These are phyloP conservation scores for Maniola jurtina DNA, from an alignment of 1,140 invertebrate species.

Conservation along the genomic window DNA sequence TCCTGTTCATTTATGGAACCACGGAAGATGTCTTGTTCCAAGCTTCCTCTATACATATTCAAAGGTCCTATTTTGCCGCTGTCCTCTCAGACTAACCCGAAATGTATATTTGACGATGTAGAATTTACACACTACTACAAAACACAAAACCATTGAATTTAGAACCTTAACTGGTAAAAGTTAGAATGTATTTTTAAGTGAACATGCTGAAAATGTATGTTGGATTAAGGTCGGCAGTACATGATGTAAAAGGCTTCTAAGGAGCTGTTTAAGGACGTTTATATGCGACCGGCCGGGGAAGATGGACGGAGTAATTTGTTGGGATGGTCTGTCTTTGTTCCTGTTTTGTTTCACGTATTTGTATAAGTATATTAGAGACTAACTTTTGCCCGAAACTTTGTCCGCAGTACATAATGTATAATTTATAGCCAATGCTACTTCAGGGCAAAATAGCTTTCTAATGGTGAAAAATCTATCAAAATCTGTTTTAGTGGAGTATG, in stretches of 20 bases:
- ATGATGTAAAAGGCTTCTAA: constrained; percentile 45
- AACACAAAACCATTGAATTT: neutral
- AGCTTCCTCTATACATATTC: constrained; percentile 51
- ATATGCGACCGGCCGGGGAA: constrained; percentile 28
- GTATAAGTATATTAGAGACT: too few relatives aligned
- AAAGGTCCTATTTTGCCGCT: constrained; percentile 39
- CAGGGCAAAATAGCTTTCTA: too few relatives aligned
- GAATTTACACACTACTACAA: constrained; percentile 17
- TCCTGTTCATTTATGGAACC: constrained; percentile 18
- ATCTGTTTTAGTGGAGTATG: too few relatives aligned
- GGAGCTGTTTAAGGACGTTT: constrained; percentile 33
- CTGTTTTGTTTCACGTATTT: neutral
- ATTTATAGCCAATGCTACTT: too few relatives aligned
- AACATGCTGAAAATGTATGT: neutral
- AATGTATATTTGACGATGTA: constrained; percentile 66
- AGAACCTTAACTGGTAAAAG: neutral
- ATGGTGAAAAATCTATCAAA: too few relatives aligned
- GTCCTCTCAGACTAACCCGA: constrained; percentile 49
- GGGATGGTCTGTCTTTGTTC: constrained; percentile 26
- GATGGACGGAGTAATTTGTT: constrained; percentile 28
- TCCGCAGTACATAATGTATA: too few relatives aligned
- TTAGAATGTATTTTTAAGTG: neutral
- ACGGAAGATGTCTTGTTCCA: constrained; percentile 27
- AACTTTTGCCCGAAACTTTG: too few relatives aligned
- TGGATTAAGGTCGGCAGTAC: constrained; percentile 12